These are phyloP conservation scores for Tetanocera ferruginea DNA, from an alignment of 2,888 invertebrate genomes.

Conservation along the genomic window DNA sequence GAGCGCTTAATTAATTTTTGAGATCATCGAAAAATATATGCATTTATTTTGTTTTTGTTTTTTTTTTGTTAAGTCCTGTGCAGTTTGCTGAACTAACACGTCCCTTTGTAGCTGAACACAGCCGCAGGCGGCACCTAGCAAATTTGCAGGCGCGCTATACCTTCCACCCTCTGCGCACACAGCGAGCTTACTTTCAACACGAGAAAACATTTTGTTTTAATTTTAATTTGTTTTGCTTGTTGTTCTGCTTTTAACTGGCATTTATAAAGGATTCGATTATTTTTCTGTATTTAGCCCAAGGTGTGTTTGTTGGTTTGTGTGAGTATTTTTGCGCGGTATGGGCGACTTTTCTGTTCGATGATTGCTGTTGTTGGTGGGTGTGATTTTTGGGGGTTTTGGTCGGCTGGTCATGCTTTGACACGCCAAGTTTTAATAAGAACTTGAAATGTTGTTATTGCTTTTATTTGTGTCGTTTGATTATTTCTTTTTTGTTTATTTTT, in stretches of 20 bases:
- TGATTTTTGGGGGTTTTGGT: conserved; percentile 28
- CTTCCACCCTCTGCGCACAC: neutral
- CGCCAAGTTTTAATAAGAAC: conserved; percentile 58
- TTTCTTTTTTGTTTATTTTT: neutral
- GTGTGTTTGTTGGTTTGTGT: neutral
- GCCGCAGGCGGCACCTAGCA: conserved; percentile 56
- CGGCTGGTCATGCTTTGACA: conserved; percentile 53
- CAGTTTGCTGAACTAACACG: conserved; percentile 45
- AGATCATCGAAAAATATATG: conserved; percentile 61
- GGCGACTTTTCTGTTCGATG: neutral
- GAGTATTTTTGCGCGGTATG: conserved; percentile 29
- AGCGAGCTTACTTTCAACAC: neutral
- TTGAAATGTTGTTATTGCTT: conserved; percentile 14
- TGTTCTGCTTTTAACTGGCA: neutral
- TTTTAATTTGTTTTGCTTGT: conserved; percentile 12
- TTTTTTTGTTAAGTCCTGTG: conserved; percentile 49
- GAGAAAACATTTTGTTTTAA: conserved; percentile 33
- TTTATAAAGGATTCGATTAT: neutral
- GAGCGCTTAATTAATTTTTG: conserved; percentile 69
- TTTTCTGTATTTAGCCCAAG: neutral
- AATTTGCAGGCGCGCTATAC: conserved; percentile 48
- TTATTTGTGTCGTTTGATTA: neutral
- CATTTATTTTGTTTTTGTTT: conserved; percentile 48
- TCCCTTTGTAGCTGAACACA: neutral
- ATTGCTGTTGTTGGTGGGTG: too few species aligned